phyloP scores from a whole-genome alignment of 92 coral and sea anemone genomes.

The Paramuricea clavata region DNA sequence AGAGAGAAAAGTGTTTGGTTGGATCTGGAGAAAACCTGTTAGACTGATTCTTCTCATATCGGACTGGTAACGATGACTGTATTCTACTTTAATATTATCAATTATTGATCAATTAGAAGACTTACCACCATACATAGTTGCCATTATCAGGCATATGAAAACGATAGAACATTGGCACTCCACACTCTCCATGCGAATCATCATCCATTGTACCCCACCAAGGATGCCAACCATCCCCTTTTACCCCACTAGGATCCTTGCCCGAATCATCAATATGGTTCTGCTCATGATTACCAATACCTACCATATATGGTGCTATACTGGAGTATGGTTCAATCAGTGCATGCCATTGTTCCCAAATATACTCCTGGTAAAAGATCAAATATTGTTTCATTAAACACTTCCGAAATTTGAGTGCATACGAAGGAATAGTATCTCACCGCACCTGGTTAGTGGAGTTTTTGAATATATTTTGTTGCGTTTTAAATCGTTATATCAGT shows the following conservation, averaged over 20 bases:
- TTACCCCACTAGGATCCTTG: constrained; percentile 98
- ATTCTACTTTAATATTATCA: too few relatives aligned
- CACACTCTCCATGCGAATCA: constrained; percentile 98
- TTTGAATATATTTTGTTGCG: too few relatives aligned
- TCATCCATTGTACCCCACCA: constrained; percentile 89
- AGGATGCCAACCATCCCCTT: constrained; percentile 96
- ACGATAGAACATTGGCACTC: constrained; percentile 96
- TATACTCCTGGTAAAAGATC: constrained; percentile 74
- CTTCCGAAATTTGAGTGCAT: too few relatives aligned
- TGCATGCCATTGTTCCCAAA: constrained; percentile 95
- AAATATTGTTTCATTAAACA: too few relatives aligned
- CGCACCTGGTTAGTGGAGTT: too few relatives aligned
- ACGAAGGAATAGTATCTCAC: too few relatives aligned
- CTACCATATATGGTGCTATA: constrained; percentile 94
- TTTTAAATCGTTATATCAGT: too few relatives aligned
- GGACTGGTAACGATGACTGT: too few relatives aligned
- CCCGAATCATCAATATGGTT: constrained; percentile 75
- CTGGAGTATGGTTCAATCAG: constrained; percentile 85
- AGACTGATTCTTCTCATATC: too few relatives aligned
- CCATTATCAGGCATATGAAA: constrained; percentile 99
- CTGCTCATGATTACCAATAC: constrained; percentile 96
- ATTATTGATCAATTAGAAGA: not conserved
- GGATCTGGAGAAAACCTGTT: too few relatives aligned
- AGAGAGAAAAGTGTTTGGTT: too few relatives aligned
- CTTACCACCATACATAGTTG: constrained; percentile 90